A percentile compares a stretch with the other conserved stretches of the same genome.
Evolutionary conservation across 2,113 vertebrate genomes (phyloP).

Genomic region (Tapirus terrestris): DNA sequence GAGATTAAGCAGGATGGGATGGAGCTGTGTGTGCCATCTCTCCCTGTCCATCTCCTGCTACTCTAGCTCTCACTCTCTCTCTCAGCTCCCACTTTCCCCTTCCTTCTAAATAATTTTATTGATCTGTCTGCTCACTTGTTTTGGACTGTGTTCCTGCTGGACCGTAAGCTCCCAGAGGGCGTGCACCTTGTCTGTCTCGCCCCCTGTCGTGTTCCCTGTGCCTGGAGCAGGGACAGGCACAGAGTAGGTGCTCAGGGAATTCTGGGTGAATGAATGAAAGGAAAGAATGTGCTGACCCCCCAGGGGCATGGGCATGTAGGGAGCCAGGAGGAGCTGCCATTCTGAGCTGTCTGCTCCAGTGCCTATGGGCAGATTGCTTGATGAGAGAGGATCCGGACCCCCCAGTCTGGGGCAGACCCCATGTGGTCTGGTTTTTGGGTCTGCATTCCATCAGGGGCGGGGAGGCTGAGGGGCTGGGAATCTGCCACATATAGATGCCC

Average conservation of each 20-base stretch:
- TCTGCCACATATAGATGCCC: background rate
- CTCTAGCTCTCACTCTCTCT: fast-evolving
- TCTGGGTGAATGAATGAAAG: background rate
- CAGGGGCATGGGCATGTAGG: fast-evolving
- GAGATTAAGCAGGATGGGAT: background rate
- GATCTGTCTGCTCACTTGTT: background rate
- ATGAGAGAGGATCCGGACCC: background rate
- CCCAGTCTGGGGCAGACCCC: background rate
- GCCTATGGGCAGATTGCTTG: background rate
- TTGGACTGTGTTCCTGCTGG: background rate
- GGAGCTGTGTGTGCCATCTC: background rate
- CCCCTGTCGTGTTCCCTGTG: background rate
- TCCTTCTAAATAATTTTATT: background rate
- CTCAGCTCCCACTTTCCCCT: background rate
- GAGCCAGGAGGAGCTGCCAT: background rate
- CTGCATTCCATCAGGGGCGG: background rate
- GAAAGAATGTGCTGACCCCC: background rate
- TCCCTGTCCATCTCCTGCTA: background rate
- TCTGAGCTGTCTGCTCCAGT: background rate
- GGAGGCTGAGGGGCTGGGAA: background rate
- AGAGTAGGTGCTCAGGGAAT: background rate
- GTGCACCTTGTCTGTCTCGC: background rate
- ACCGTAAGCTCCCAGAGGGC: background rate
- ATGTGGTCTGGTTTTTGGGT: background rate
- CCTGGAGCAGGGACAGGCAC: background rate